Conservation (phyloP, 2,797 vertebrate genomes). For the Sebastes jordani region DNA sequence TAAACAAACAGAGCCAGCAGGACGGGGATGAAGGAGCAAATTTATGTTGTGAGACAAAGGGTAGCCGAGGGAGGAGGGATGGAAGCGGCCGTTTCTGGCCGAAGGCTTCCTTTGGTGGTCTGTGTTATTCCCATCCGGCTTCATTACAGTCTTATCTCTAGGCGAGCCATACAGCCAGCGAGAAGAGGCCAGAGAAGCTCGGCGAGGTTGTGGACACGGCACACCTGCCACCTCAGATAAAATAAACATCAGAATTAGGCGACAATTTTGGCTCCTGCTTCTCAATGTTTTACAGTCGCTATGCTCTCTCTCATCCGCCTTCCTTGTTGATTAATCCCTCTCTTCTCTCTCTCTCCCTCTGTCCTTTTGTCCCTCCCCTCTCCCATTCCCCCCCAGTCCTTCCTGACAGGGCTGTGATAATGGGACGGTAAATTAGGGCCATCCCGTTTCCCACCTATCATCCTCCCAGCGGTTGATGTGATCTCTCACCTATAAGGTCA, state of each 20-base stretch:
- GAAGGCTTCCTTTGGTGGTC: slow-evolving; percentile 58
- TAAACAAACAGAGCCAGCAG: slow-evolving; percentile 76
- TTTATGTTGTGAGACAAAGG: slow-evolving; percentile 76
- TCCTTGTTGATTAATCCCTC: slow-evolving; percentile 55
- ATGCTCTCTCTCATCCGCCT: slow-evolving; percentile 14
- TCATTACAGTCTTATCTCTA: slow-evolving; percentile 81
- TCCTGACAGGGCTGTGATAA: slow-evolving; percentile 70
- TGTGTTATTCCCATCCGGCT: slow-evolving; percentile 72
- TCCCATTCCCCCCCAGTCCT: slow-evolving; percentile 33
- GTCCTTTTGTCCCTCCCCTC: slow-evolving; percentile 21
- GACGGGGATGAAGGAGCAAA: slow-evolving; percentile 70
- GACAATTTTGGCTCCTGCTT: slow-evolving; percentile 53
- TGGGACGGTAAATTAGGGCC: slow-evolving; percentile 75
- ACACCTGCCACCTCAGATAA: slow-evolving; percentile 81
- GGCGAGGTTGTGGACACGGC: slow-evolving; percentile 55
- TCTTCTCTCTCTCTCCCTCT: slow-evolving; percentile 2
- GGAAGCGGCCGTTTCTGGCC: slow-evolving; percentile 49
- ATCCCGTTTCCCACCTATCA: slow-evolving; percentile 51
- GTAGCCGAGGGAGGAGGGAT: slow-evolving; percentile 46
- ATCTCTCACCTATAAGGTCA: slow-evolving; percentile 71
- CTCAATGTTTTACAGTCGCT: slow-evolving; percentile 6
- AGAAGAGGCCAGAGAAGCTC: slow-evolving; percentile 44
- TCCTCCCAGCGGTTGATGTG: slow-evolving; percentile 57
- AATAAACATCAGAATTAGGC: slow-evolving; percentile 77
- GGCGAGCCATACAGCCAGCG: slow-evolving; percentile 60